Evolutionary conservation across 30 jellyfish, hydroid and myxozoan genomes (phyloP).

Genomic region (Hydra vulgaris): DNA sequence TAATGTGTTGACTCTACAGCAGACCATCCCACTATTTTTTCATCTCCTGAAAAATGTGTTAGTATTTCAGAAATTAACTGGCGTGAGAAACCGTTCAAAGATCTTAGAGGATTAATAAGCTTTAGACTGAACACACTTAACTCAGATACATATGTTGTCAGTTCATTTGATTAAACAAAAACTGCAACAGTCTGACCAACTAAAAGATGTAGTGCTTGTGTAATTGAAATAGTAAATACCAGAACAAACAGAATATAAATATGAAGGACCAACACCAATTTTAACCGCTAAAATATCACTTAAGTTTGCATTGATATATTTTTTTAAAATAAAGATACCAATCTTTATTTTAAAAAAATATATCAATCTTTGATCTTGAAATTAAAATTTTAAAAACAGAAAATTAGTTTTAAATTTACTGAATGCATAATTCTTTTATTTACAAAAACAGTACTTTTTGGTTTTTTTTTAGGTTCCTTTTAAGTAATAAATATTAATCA

Average conservation of each 20-base stretch:
- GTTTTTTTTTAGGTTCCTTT: no score
- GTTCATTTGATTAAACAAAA: conserved; percentile 35
- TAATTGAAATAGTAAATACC: conserved; percentile 18
- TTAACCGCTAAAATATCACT: neutral
- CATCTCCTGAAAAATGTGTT: conserved; percentile 46
- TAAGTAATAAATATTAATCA: no score
- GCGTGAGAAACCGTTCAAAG: conserved; percentile 55
- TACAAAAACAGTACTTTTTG: no score
- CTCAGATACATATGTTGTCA: neutral
- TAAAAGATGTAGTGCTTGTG: conserved; percentile 32
- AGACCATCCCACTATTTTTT: conserved; percentile 53
- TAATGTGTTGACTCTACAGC: conserved; percentile 31
- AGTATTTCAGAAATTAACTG: conserved; percentile 6
- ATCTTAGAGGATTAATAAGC: conserved; percentile 32
- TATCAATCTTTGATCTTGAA: no score
- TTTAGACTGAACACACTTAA: conserved; percentile 35
- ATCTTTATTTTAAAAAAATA: no score
- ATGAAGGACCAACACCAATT: conserved; percentile 38
- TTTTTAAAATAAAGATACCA: no score
- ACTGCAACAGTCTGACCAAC: conserved; percentile 45
- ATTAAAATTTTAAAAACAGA: no score
- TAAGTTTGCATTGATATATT: conserved; percentile 50
- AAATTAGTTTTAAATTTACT: no score
- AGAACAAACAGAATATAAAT: conserved; percentile 32
- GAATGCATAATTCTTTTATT: no score